These are phyloP conservation scores for Fabriciana adippe DNA, from an alignment of 2,888 invertebrate genomes.

Conservation along the genomic window DNA sequence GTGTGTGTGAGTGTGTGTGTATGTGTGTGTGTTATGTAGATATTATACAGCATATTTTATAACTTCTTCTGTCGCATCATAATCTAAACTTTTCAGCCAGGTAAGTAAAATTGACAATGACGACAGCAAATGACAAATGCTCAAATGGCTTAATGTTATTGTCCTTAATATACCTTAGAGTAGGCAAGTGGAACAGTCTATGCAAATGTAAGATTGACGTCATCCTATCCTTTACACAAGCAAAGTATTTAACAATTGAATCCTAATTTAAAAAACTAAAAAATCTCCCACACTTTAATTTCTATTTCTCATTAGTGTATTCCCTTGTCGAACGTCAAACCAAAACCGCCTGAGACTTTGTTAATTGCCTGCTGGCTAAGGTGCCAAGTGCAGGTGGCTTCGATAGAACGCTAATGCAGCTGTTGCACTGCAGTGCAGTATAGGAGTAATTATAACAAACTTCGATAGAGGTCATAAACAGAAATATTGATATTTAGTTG, in stretches of 20 bases:
- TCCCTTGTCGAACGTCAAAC: constrained; percentile 22
- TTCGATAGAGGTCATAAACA: background rate
- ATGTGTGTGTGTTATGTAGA: no score
- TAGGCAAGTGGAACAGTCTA: no score
- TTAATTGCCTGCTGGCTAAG: constrained; percentile 35
- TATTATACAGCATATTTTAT: no score
- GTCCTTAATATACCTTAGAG: no score
- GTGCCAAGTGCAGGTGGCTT: constrained; percentile 35
- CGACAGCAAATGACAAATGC: no score
- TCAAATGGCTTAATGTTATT: no score
- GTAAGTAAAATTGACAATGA: no score
- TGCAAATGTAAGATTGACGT: no score
- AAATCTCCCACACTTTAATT: constrained; percentile 4
- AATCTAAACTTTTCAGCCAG: no score
- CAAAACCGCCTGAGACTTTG: constrained; percentile 24
- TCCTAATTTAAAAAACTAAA: background rate
- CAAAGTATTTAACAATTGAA: background rate
- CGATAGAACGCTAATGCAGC: constrained; percentile 31
- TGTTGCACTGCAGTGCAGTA: constrained; percentile 32
- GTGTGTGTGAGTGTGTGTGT: no score
- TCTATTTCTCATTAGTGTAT: constrained; percentile 17
- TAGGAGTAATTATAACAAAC: constrained; percentile 15
- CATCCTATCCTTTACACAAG: no score
- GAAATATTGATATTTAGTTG: constrained; percentile 7
- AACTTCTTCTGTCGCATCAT: no score